phyloP scores from a whole-genome alignment of 2,797 vertebrate genomes.

The Channa striata region DNA sequence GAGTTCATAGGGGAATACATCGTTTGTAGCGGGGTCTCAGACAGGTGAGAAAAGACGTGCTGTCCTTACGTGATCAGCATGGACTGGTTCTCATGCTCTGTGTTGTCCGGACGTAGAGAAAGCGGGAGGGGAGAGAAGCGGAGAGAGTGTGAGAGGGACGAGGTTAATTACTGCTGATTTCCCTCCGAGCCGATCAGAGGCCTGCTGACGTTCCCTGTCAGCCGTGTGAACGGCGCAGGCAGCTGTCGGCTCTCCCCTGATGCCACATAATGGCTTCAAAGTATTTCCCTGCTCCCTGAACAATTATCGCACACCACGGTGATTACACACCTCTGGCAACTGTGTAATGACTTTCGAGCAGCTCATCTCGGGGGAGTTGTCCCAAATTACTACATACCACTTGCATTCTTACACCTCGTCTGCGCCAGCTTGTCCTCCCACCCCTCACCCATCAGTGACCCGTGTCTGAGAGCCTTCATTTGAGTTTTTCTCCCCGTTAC shows the following conservation, averaged over 20 bases:
- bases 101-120: slow-evolving; percentile 21
- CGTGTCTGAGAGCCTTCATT: not conserved
- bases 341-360: slow-evolving; percentile 33
- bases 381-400: slow-evolving; percentile 26
- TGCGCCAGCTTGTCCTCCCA: slow-evolving; percentile 1
- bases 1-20: not conserved
- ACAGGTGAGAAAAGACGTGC: not conserved
- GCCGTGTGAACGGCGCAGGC: slow-evolving; percentile 45
- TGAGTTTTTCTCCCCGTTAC: not conserved
- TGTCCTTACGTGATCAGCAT: slow-evolving; percentile 86
- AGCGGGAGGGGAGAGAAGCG: slow-evolving; percentile 10
- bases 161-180: slow-evolving; percentile 64
- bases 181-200: slow-evolving; percentile 65
- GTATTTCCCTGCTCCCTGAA: slow-evolving; percentile 53
- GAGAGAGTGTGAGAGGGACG: slow-evolving; percentile 34
- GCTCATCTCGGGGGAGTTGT: not conserved
- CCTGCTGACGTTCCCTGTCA: slow-evolving; percentile 56
- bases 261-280: slow-evolving; percentile 58
- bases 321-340: slow-evolving; percentile 40
- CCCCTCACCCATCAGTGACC: not conserved
- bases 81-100: slow-evolving; percentile 85
- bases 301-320: slow-evolving; percentile 52
- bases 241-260: slow-evolving; percentile 67
- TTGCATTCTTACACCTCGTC: slow-evolving; percentile 6
- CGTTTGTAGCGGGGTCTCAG: not conserved